Percentiles rank a stretch among this genome's conserved stretches.
Evolutionary conservation across 2,797 vertebrate genomes (phyloP).

Genomic region (Allobates femoralis): DNA sequence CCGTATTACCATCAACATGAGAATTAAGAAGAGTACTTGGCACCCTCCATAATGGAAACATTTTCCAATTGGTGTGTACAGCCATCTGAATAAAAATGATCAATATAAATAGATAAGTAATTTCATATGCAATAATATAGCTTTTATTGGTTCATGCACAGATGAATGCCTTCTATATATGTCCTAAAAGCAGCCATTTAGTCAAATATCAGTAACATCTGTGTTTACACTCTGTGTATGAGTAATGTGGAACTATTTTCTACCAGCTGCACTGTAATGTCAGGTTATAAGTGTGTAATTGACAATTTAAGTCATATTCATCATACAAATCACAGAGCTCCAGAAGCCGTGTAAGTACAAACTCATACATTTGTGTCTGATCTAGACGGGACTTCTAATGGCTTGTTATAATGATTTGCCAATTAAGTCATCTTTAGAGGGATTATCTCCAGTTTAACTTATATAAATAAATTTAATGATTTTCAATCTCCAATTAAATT

Average conservation of each 20-base stretch:
- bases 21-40: no score
- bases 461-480: no score
- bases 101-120: not conserved
- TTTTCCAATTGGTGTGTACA: no score
- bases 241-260: constrained; percentile 32
- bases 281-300: constrained; percentile 51
- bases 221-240: not conserved
- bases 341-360: not conserved
- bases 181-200: not conserved
- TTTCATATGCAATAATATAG: not conserved
- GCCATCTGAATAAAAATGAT: not conserved
- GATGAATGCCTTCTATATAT: not conserved
- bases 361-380: not conserved
- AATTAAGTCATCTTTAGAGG: not conserved
- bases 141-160: not conserved
- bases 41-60: no score
- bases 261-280: constrained; percentile 39
- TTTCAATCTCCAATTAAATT: no score
- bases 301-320: constrained; percentile 38
- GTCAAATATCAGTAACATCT: not conserved
- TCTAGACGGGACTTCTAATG: not conserved
- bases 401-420: not conserved
- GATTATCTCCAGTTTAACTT: no score
- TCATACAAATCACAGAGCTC: constrained; percentile 3
- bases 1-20: no score